Conservation (phyloP, 2,113 vertebrate species). For the Coturnix japonica region DNA sequence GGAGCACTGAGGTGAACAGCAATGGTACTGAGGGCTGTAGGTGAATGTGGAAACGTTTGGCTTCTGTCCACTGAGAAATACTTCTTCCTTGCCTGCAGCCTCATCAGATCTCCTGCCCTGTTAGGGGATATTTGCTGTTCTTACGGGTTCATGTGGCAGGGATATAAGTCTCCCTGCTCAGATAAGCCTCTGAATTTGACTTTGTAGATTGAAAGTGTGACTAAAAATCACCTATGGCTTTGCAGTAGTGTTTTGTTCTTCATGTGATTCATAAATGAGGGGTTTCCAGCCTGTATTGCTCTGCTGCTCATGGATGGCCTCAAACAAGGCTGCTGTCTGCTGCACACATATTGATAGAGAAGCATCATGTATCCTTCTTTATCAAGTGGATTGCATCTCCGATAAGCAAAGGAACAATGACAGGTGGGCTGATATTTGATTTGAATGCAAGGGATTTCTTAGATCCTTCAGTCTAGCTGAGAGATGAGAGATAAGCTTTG, state of each 20-base stretch:
- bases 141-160: rapidly evolving
- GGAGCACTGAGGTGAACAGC: neutral
- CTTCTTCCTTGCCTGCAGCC: neutral
- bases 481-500: conserved; percentile 37
- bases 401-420: conserved; percentile 33
- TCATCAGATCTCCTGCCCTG: neutral
- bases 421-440: conserved; percentile 29
- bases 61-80: neutral
- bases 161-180: neutral
- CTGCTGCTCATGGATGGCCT: neutral
- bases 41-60: neutral
- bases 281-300: neutral
- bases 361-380: neutral
- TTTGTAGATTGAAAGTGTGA: neutral
- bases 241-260: neutral
- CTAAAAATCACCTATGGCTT: neutral
- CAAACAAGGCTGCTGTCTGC: neutral
- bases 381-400: conserved; percentile 45
- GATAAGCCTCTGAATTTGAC: neutral
- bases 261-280: neutral
- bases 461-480: neutral
- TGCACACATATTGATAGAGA: neutral
- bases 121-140: neutral
- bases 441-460: conserved; percentile 47
- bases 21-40: neutral